These are phyloP conservation scores for Ellobium chinense DNA, from an alignment of 2,888 invertebrate species.

Conservation along the genomic window DNA sequence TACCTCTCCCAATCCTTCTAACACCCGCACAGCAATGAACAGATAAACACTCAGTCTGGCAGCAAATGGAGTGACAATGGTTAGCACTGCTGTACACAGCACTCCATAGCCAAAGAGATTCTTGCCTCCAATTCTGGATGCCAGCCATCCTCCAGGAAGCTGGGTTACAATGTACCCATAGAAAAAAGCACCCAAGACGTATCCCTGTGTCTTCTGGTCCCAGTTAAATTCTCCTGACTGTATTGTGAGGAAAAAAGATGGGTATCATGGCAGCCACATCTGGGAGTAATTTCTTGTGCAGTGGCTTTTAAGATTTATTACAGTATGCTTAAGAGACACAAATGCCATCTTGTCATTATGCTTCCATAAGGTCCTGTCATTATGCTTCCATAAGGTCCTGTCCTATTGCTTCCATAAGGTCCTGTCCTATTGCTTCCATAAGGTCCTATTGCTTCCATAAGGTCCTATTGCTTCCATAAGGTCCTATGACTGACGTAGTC, in stretches of 20 bases:
- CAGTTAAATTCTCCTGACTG: slow-evolving; percentile 74
- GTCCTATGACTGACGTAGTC: too few relatives aligned
- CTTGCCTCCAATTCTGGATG: slow-evolving; percentile 92
- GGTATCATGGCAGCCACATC: too few relatives aligned
- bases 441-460: too few relatives aligned
- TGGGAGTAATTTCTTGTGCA: too few relatives aligned
- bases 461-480: too few relatives aligned
- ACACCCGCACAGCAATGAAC: slow-evolving; percentile 86
- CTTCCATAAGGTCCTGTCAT: too few relatives aligned
- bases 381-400: too few relatives aligned
- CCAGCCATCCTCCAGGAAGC: slow-evolving; percentile 81
- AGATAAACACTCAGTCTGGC: slow-evolving; percentile 86
- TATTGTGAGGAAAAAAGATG: neutral
- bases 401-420: too few relatives aligned
- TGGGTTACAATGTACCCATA: slow-evolving; percentile 77
- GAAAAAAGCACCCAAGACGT: slow-evolving; percentile 76
- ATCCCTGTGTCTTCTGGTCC: slow-evolving; percentile 70
- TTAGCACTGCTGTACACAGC: slow-evolving; percentile 89
- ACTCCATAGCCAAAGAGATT: slow-evolving; percentile 90
- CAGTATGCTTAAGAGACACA: too few relatives aligned
- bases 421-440: too few relatives aligned
- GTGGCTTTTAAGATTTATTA: too few relatives aligned
- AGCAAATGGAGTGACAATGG: slow-evolving; percentile 88
- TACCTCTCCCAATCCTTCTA: slow-evolving; percentile 92
- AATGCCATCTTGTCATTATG: too few relatives aligned